Evolutionary conservation across 2,888 invertebrate genomes (phyloP).

Genomic region (Calephelis perditalis): DNA sequence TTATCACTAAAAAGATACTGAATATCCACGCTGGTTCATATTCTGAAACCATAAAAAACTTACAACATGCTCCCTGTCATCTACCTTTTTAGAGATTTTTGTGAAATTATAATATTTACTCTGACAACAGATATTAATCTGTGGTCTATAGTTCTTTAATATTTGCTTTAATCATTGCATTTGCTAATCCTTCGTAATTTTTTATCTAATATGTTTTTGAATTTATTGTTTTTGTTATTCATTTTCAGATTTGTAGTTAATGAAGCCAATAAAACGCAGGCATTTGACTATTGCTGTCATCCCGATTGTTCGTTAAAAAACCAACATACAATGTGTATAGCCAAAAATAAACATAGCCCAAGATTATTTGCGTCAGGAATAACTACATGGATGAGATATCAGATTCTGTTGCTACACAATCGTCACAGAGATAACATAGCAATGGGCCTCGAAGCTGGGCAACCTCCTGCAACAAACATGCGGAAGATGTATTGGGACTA

Average conservation of each 20-base stretch:
- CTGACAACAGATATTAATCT: too few species aligned
- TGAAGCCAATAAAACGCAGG: slow-evolving; percentile 21
- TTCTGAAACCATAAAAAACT: too few species aligned
- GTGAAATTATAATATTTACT: too few species aligned
- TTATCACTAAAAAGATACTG: too few species aligned
- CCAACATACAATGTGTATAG: slow-evolving; percentile 63
- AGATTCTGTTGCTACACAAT: slow-evolving; percentile 62
- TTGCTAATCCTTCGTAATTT: too few species aligned
- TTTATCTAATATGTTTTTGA: slow-evolving; percentile 11
- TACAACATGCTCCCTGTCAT: too few species aligned
- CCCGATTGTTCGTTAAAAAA: slow-evolving; percentile 64
- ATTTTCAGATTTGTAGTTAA: slow-evolving; percentile 36
- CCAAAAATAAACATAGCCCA: slow-evolving; percentile 51
- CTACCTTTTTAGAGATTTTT: too few species aligned
- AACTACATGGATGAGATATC: slow-evolving; percentile 69
- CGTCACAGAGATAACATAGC: slow-evolving; percentile 68
- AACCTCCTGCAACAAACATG: slow-evolving; percentile 71
- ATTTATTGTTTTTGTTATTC: slow-evolving; percentile 34
- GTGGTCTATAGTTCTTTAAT: too few species aligned
- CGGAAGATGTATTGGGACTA: slow-evolving; percentile 74
- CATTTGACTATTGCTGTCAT: slow-evolving; percentile 52
- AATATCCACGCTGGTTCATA: too few species aligned
- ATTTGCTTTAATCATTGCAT: too few species aligned
- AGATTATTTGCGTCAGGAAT: slow-evolving; percentile 63
- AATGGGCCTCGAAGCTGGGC: slow-evolving; percentile 64